These are phyloP conservation scores for Chinchilla lanigera DNA, from an alignment of 2,113 vertebrate genomes.

Conservation along the genomic window DNA sequence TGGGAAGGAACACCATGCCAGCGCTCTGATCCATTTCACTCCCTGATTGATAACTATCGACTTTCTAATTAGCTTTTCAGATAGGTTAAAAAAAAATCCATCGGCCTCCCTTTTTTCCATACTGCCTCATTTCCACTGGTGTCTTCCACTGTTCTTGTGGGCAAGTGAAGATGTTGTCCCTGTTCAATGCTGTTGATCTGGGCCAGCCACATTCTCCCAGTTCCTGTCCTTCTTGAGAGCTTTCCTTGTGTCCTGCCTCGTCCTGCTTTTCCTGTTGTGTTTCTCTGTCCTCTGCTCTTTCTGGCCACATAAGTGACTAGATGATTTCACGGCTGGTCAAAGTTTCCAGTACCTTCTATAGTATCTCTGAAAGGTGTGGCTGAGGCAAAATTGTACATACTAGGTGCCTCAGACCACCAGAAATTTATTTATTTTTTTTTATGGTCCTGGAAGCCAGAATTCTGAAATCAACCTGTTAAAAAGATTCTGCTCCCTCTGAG, in stretches of 20 bases:
- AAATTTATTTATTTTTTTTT: rapidly evolving
- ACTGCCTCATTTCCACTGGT: neutral
- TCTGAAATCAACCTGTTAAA: neutral
- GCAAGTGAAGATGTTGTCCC: neutral
- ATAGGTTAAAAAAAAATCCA: neutral
- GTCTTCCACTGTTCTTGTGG: neutral
- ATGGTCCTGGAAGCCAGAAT: neutral
- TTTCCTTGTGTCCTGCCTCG: rapidly evolving
- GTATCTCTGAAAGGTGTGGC: no score
- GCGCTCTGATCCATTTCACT: neutral
- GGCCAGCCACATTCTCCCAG: neutral
- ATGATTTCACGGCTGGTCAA: rapidly evolving
- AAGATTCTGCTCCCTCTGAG: rapidly evolving
- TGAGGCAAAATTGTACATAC: rapidly evolving
- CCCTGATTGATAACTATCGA: constrained; percentile 38
- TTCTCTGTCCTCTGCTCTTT: rapidly evolving
- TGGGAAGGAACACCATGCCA: neutral
- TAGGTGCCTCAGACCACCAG: rapidly evolving
- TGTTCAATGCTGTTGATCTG: neutral
- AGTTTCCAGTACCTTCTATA: rapidly evolving
- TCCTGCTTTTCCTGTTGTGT: rapidly evolving
- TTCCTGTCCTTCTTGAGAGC: neutral
- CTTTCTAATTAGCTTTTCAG: constrained; percentile 54
- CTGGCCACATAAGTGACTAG: rapidly evolving
- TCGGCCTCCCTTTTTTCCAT: neutral